Conservation (phyloP, 2,797 vertebrate genomes). For the Protosalanx chinensis region DNA sequence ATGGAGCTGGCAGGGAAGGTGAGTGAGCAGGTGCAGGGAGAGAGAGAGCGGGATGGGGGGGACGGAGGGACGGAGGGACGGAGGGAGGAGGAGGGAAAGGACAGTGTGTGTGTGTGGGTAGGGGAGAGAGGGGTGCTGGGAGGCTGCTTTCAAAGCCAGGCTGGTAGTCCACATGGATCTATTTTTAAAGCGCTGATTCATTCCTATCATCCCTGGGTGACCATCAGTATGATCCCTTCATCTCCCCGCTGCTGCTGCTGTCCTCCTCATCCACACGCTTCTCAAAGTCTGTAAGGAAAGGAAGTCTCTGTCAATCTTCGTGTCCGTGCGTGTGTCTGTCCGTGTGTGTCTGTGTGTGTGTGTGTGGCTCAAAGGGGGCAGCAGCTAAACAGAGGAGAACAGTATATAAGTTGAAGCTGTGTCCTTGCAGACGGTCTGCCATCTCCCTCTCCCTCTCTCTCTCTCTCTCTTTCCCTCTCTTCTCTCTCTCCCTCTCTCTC, state of each 20-base stretch:
- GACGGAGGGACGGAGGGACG: constrained; percentile 66
- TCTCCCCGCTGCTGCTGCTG: constrained; percentile 34
- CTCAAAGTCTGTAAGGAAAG: background rate
- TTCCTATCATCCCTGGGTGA: constrained; percentile 63
- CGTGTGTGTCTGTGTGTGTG: too few species aligned
- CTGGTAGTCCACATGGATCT: constrained; percentile 66
- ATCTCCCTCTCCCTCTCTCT: constrained; percentile 25
- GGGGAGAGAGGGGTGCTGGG: constrained; percentile 65
- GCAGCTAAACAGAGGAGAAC: too few species aligned
- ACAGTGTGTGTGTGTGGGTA: background rate
- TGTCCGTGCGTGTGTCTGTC: too few species aligned
- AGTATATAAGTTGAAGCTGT: too few species aligned
- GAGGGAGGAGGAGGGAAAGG: constrained; percentile 33
- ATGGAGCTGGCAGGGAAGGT: constrained; percentile 75
- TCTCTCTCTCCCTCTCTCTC: too few species aligned
- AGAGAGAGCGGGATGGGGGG: constrained; percentile 54
- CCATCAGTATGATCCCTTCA: constrained; percentile 58
- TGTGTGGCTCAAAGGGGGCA: too few species aligned
- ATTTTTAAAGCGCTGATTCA: constrained; percentile 68
- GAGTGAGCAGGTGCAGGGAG: constrained; percentile 73
- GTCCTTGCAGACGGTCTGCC: too few species aligned
- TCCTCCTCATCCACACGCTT: background rate
- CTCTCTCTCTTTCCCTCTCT: too few species aligned
- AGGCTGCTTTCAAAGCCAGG: constrained; percentile 49
- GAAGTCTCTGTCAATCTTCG: too few species aligned